Evolutionary conservation across 2,888 invertebrate species (phyloP).

Genomic region (Mesorhabditis belari): DNA sequence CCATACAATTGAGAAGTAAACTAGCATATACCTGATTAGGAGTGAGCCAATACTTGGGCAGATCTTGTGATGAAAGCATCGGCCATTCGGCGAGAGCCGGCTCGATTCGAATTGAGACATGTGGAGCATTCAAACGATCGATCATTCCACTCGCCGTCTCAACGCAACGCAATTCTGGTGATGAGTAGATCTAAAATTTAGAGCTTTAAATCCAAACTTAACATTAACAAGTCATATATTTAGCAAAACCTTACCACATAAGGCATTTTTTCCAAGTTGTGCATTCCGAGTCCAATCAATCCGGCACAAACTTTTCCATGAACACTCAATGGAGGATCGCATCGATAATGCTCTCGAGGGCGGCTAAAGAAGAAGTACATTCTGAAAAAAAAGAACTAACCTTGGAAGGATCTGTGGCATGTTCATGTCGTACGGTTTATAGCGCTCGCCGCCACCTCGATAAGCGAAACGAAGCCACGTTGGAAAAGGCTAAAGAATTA

Average conservation of each 20-base stretch:
- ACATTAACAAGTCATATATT: not conserved
- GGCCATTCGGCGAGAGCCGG: not conserved
- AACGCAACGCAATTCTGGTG: not conserved
- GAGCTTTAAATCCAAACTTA: not conserved
- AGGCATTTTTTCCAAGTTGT: not conserved
- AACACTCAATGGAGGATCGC: constrained; percentile 16
- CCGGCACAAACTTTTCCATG: not conserved
- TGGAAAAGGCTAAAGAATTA: constrained; percentile 8
- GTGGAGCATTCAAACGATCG: not conserved
- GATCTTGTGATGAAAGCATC: not conserved
- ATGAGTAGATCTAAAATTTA: not conserved
- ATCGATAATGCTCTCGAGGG: constrained; percentile 8
- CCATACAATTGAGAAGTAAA: no score
- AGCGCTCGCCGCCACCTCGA: constrained; percentile 10
- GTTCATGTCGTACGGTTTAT: constrained; percentile 19
- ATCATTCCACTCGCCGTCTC: not conserved
- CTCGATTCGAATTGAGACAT: not conserved
- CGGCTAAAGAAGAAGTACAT: constrained; percentile 1
- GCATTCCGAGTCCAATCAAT: not conserved
- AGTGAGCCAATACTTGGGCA: not conserved
- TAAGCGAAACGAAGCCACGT: constrained; percentile 16
- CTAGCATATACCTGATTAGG: not conserved
- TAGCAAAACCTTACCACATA: not conserved
- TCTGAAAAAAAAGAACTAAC: not conserved
- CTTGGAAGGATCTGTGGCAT: constrained; percentile 12